A percentile compares a stretch with the other conserved stretches of the same genome.
phyloP scores from a whole-genome alignment of 2,113 vertebrate genomes.

The Chloropsis cyanopogon region DNA sequence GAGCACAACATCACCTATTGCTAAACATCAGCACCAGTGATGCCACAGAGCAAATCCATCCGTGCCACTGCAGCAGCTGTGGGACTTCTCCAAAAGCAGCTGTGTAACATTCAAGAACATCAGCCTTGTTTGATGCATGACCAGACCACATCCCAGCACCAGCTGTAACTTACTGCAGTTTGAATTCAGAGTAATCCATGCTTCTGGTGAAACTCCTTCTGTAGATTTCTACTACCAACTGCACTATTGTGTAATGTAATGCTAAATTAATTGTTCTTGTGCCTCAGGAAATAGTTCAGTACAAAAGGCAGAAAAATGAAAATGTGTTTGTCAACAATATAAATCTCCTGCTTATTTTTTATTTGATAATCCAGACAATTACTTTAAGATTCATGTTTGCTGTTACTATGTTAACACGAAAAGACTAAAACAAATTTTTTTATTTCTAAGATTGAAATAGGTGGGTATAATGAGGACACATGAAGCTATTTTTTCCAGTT shows the following conservation, averaged over 20 bases:
- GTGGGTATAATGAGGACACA: not conserved
- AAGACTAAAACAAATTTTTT: not conserved
- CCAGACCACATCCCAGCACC: not conserved
- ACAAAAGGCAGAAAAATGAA: not conserved
- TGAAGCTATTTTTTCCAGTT: not conserved
- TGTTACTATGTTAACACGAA: not conserved
- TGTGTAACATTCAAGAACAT: not conserved
- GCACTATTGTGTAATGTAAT: not conserved
- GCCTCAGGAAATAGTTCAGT: not conserved
- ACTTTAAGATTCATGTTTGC: not conserved
- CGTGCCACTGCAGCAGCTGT: not conserved
- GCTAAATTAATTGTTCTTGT: not conserved
- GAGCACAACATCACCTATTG: not conserved
- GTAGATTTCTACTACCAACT: not conserved
- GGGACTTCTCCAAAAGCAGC: not conserved
- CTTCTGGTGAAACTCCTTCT: not conserved
- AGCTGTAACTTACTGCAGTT: not conserved
- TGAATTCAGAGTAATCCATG: not conserved
- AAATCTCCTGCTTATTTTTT: not conserved
- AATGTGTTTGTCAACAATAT: not conserved
- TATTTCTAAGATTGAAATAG: not conserved
- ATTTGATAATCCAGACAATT: not conserved
- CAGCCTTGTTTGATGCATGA: not conserved
- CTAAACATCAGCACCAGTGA: not conserved
- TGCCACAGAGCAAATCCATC: not conserved